Evolutionary conservation across 2,113 vertebrate species (phyloP).

Genomic region (Gymnarchus niloticus): DNA sequence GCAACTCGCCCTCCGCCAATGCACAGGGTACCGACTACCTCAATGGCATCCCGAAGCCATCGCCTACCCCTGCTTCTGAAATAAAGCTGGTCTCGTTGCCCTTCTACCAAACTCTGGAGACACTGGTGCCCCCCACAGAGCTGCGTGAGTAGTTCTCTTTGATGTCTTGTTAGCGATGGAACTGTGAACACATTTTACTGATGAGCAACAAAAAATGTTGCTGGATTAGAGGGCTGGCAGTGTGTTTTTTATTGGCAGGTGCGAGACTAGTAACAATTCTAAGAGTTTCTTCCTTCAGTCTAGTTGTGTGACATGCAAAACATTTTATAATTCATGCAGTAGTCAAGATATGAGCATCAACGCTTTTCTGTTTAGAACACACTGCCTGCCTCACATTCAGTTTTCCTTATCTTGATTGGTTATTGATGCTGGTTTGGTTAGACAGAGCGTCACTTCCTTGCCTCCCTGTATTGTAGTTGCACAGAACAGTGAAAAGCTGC

Average conservation of each 20-base stretch:
- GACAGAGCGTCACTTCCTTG: not conserved
- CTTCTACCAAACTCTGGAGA: slow-evolving; percentile 92
- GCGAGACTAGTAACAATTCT: not conserved
- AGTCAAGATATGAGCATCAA: not conserved
- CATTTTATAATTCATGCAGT: not conserved
- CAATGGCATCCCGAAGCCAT: slow-evolving; percentile 80
- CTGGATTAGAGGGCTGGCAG: too few species aligned
- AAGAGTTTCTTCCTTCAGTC: not conserved
- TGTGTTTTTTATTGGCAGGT: not conserved
- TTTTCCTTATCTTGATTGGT: not conserved
- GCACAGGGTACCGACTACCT: slow-evolving; percentile 84
- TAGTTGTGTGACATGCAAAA: not conserved
- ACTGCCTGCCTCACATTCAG: not conserved
- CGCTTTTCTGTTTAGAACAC: too few species aligned
- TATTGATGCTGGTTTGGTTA: not conserved
- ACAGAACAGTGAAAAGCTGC: slow-evolving; percentile 91
- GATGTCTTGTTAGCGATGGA: not conserved
- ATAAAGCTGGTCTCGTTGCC: slow-evolving; percentile 87
- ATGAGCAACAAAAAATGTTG: not conserved
- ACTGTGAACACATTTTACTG: not conserved
- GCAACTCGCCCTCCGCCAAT: slow-evolving; percentile 61
- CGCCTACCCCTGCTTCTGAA: slow-evolving; percentile 66
- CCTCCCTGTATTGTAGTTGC: slow-evolving; percentile 66
- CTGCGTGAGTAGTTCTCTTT: slow-evolving; percentile 67
- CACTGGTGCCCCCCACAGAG: slow-evolving; percentile 86